Conservation (phyloP, 2,113 vertebrate species). For the Meles meles region DNA sequence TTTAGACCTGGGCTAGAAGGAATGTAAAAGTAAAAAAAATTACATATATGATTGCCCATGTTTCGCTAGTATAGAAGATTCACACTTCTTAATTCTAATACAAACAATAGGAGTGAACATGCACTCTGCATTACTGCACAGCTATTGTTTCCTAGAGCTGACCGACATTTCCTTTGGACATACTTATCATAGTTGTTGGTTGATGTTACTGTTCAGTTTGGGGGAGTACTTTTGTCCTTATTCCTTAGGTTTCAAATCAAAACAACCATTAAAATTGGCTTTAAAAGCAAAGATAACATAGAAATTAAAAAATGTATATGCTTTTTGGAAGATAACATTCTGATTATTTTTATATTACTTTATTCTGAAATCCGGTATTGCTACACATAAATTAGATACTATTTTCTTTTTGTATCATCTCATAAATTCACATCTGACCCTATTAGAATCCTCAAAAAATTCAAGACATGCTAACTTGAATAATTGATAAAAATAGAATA, state of each 20-base stretch:
- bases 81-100: constrained; percentile 54
- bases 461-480: constrained; percentile 46
- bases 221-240: background rate
- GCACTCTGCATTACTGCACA: background rate
- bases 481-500: constrained; percentile 66
- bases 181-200: background rate
- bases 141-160: background rate
- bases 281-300: background rate
- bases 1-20: constrained; percentile 42
- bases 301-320: background rate
- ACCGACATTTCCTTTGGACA: background rate
- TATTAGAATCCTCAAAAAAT: constrained; percentile 55
- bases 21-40: constrained; percentile 57
- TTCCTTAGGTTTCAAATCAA: background rate
- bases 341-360: constrained; percentile 4
- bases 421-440: constrained; percentile 52
- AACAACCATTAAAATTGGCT: background rate
- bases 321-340: background rate
- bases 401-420: constrained; percentile 28
- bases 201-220: background rate
- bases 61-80: background rate
- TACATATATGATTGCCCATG: constrained; percentile 21
- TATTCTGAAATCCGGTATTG: background rate
- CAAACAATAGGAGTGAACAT: constrained; percentile 34
- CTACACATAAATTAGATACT: constrained; percentile 6